Evolutionary conservation across 2,797 vertebrate genomes (phyloP).

Genomic region (Pseudochromis fuscus): DNA sequence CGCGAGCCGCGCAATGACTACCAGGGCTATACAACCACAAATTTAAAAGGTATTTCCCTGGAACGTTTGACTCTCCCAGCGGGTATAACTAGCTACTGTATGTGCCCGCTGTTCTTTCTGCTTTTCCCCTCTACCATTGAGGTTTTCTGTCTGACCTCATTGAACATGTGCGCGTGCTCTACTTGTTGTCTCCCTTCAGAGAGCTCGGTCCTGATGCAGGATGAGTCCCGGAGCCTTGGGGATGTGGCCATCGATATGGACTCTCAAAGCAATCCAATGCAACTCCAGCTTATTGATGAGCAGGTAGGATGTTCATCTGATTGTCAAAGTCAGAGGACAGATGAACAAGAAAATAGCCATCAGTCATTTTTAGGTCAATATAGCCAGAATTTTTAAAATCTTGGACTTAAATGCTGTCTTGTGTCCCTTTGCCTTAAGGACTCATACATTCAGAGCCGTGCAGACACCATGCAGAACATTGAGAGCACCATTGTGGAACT

Average conservation of each 20-base stretch:
- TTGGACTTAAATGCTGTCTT: no score
- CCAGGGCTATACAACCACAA: slow-evolving; percentile 85
- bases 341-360: not conserved
- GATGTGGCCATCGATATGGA: slow-evolving; percentile 93
- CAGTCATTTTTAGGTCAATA: not conserved
- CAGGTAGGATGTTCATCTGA: slow-evolving; percentile 82
- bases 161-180: slow-evolving; percentile 48
- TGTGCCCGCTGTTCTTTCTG: slow-evolving; percentile 71
- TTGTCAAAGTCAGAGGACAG: not conserved
- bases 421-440: slow-evolving; percentile 86
- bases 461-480: slow-evolving; percentile 96
- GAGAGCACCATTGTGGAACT: slow-evolving; percentile 96
- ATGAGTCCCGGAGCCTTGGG: slow-evolving; percentile 88
- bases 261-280: slow-evolving; percentile 87
- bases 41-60: slow-evolving; percentile 84
- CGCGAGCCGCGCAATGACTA: slow-evolving; percentile 81
- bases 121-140: slow-evolving; percentile 58
- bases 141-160: slow-evolving; percentile 37
- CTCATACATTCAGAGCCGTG: slow-evolving; percentile 94
- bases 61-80: slow-evolving; percentile 77
- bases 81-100: slow-evolving; percentile 73
- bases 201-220: slow-evolving; percentile 91
- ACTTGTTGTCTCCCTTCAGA: slow-evolving; percentile 77
- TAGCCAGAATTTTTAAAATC: not conserved
- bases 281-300: slow-evolving; percentile 94